phyloP scores from a whole-genome alignment of 2,797 vertebrate genomes.

The Danio albolineatus region DNA sequence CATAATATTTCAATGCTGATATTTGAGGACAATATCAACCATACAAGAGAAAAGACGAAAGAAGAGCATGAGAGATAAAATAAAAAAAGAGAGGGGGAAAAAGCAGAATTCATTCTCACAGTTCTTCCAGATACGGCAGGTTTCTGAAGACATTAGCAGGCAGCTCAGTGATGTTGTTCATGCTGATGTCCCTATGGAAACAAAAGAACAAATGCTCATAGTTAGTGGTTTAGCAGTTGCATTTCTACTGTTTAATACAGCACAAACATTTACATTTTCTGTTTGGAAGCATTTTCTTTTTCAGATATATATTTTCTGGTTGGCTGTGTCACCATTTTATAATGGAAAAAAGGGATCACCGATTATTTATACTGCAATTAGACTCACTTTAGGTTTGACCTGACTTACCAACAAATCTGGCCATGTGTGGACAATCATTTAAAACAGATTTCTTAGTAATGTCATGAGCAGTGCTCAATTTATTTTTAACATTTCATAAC shows the following conservation, averaged over 20 bases:
- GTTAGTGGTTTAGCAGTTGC: constrained; percentile 2
- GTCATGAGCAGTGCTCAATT: background rate
- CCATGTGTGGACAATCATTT: background rate
- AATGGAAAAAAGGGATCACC: background rate
- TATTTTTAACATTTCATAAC: too few species aligned
- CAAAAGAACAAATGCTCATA: constrained; percentile 28
- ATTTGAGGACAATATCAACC: background rate
- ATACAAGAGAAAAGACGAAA: background rate
- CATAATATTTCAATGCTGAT: background rate
- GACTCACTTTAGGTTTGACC: background rate
- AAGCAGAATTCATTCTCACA: constrained; percentile 81
- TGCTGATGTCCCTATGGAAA: constrained; percentile 92
- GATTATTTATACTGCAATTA: background rate
- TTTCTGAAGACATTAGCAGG: constrained; percentile 94
- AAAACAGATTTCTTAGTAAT: background rate
- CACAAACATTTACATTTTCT: constrained; percentile 16
- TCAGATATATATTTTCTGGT: background rate
- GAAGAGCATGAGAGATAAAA: constrained; percentile 59
- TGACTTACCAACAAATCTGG: background rate
- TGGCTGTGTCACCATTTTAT: background rate
- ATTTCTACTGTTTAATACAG: constrained; percentile 12
- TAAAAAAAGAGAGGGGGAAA: constrained; percentile 45
- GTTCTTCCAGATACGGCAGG: constrained; percentile 93
- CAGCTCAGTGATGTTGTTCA: constrained; percentile 98
- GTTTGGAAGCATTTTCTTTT: constrained; percentile 14